Evolutionary conservation across 2,113 vertebrate genomes (phyloP), one percentile per base, ranked within the genome.

Genomic region (Rhizomys pruinosus): DNA sequence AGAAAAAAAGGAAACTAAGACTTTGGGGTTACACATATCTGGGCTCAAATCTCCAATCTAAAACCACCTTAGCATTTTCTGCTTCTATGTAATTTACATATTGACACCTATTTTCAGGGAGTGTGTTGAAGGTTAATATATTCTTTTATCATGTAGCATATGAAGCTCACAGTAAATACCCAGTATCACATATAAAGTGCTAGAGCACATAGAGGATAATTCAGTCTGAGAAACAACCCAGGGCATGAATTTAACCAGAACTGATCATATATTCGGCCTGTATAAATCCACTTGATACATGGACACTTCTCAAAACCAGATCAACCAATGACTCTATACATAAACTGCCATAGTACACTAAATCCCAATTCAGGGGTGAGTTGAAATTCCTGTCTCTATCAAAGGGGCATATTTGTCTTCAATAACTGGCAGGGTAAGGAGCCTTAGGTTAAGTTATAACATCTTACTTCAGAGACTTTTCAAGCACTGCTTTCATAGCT

Each of bases 341-440:
- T 57, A 92, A 63, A 64, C 57, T 79, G 19, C 55, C 82, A 64
- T 61, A 57, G 25, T 59, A 84, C 42, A 68, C 13, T 52, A 78
- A 74, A 85, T 66, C 57, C 5, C 39, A 89, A 16, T 81, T 91
- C 76, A 47, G 44, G n/a, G 16, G 0, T 47, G 9, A 32, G 63
- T 27, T 44, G 84, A 95, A 95, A 94, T n/a, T n/a, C n/a, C n/a
- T 42, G 82, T 10, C 63, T 89, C 82, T 85, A 66, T 71, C 61
- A 77, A 79, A 84, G 84, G 17, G 68, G 34, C 59, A 44, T 17
- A 71, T 22, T 77, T 15, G 22, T 93, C 94, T 92, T 93, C 92
- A 55, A 8, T 69, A 90, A 76, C 32, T 64, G 39, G 34, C 1
- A 7, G 12, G 22, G 23, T n/a, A n/a, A 20, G 39, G 34, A 52